Percentiles rank a stretch among this genome's conserved stretches.
Conservation (phyloP, 2,113 vertebrate genomes). For the Toxotes chatareus region DNA sequence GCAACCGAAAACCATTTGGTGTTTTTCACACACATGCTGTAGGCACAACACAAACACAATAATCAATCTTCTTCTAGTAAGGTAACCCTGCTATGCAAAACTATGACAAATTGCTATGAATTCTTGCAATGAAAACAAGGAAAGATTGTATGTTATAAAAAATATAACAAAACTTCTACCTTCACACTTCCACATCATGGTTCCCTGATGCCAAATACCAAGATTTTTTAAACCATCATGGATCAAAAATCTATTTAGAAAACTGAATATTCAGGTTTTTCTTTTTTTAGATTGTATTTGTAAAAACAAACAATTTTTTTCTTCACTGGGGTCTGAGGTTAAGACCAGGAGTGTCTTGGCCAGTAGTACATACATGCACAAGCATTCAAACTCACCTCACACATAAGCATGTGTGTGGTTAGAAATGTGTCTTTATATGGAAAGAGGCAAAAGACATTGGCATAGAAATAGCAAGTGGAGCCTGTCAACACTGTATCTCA, state of each 20-base stretch:
- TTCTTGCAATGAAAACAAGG: neutral
- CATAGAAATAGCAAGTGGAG: neutral
- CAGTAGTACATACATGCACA: neutral
- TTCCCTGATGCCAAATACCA: neutral
- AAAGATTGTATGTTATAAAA: neutral
- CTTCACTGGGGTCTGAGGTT: neutral
- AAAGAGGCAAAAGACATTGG: neutral
- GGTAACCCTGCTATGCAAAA: constrained; percentile 24
- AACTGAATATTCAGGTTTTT: no score
- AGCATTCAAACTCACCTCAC: neutral
- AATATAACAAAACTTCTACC: neutral
- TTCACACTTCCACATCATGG: neutral
- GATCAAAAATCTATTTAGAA: neutral
- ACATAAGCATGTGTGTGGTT: no score
- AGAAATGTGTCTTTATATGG: neutral
- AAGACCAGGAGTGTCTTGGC: neutral
- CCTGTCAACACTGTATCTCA: neutral
- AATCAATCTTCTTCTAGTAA: neutral
- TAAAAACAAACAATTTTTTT: no score
- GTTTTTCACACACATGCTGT: neutral
- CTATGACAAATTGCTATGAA: neutral
- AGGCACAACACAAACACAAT: constrained; percentile 13
- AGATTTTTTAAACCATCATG: neutral
- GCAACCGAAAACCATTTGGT: neutral
- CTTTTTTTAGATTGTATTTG: neutral